These are phyloP conservation scores for Pachypeltis micranthus DNA, from an alignment of 1,140 invertebrate species.

Conservation along the genomic window DNA sequence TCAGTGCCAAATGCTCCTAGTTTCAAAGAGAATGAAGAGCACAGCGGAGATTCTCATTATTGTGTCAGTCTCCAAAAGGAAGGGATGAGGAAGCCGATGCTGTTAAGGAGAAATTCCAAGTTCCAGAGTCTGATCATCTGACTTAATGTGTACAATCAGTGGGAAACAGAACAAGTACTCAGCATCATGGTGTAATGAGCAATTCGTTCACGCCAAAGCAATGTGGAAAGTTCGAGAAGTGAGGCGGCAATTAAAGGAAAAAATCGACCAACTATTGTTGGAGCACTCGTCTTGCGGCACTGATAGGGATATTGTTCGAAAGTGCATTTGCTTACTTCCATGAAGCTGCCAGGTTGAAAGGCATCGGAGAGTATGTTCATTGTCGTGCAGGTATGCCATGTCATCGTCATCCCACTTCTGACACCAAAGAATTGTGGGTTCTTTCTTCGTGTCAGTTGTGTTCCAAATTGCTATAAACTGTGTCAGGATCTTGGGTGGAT, in stretches of 20 bases:
- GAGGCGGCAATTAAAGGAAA: slow-evolving; percentile 92
- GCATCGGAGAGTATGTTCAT: slow-evolving; percentile 98
- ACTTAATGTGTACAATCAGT: slow-evolving; percentile 98
- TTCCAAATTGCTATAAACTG: no score
- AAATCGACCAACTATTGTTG: slow-evolving; percentile 91
- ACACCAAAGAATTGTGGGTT: neutral
- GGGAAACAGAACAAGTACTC: slow-evolving; percentile 95
- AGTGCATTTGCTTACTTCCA: slow-evolving; percentile 99
- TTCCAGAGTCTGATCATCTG: slow-evolving; percentile 96
- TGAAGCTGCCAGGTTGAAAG: slow-evolving; percentile 85
- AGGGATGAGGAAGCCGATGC: slow-evolving; percentile 96
- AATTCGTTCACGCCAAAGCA: slow-evolving; percentile 96
- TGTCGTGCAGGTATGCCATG: slow-evolving; percentile 97
- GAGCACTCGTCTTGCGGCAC: slow-evolving; percentile 83
- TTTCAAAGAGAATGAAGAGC: slow-evolving; percentile 77
- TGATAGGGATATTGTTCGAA: slow-evolving; percentile 95
- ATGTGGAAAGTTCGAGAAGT: slow-evolving; percentile 98
- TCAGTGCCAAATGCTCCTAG: slow-evolving; percentile 97
- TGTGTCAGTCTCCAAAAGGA: slow-evolving; percentile 95
- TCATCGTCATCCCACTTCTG: slow-evolving; percentile 95
- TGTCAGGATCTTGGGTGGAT: no score
- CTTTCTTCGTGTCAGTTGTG: neutral
- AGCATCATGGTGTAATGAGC: slow-evolving; percentile 89
- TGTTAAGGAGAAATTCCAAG: slow-evolving; percentile 95
- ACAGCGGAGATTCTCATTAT: slow-evolving; percentile 84